Base-by-base conservation (phyloP, 2,797 vertebrate genomes). In the Steatocranus sp. region DNA sequence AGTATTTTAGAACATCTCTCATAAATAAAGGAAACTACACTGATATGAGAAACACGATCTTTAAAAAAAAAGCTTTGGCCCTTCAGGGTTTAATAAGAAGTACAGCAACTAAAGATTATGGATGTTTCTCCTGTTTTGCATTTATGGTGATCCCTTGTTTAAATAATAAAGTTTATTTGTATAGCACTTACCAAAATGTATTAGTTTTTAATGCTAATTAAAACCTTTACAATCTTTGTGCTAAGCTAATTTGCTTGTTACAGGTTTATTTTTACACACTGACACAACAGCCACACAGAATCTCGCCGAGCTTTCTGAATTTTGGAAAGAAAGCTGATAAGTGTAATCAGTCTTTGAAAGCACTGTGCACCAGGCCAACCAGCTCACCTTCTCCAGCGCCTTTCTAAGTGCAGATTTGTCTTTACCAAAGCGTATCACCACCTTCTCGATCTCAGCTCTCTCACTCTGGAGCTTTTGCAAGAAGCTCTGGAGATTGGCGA, bases 371-470 rank as follows among this genome's bases (percentile, higher is more conserved):
- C 41, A 68, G 70, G 76, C 7, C 15, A 75, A 25, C 54, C 20
- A 50, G 61, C 88, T 87, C 83, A 97, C 97, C 96, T 96, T 96
- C 86, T 96, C 95, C 82, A 97, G 90, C 2, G 93, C 91, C 77
- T 93, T 96, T 51, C 95, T 96, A 17, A 96, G 92, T 5, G 93
- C 85, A 48, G 91, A 88, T 86, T 92, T 97, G 79, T 96, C 96
- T 91, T 96, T 97, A 51, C 92, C 83, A 2, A 96, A 89, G 7
- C 91, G 93, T 3, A 85, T 51, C 32, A 95, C 76, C 10, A 76
- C 79, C 58, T 89, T 93, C 80, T 96, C 95, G 86, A 95, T 79
- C 79, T 96, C 95, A 11, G 88, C 90, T 85, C 89, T 95, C 84
- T 97, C 94, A 3, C 81, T 90, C 86, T 95, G 94, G 4, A 95